Evolutionary conservation across 2,797 vertebrate genomes (phyloP), one percentile per base, ranked within the genome.

Genomic region (Buceros bicornis): DNA sequence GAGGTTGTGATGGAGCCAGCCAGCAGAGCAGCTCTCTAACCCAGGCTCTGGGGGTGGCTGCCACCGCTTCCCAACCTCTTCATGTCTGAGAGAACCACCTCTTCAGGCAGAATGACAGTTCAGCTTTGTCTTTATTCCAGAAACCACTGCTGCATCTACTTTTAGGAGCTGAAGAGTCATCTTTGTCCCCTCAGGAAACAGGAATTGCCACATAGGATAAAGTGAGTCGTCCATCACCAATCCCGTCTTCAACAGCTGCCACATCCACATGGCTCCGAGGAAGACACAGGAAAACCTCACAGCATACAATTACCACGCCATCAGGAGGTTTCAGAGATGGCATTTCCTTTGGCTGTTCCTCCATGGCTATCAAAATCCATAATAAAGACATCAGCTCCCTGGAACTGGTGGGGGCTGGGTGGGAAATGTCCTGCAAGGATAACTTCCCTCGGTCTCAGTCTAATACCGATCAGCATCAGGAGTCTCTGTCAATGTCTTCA

Each of bases 71-170:
- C 73, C 76, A 60, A 37, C 4, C 2, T 33, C 92, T 42, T 58
- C 29, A 5, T 2, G 3, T 8, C 50, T 40, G 61, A 73, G 53
- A 74, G 60, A 83, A 57, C 65, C 79, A 53, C 54, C 73, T 87
- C 64, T 8, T 70, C 65, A 90, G 48, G 80, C 62, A 73, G 66
- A 88, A 19, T 56, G 77, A 95, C 90, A 84, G 73, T 6, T 77
- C 71, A 67, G 87, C 70, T 86, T 94, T 96, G 90, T 90, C 94
- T 86, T 76, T 54, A 74, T 76, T 91, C 91, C 83, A 95, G 87
- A 93, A 94, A 84, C 77, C 85, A 93, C 91, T 40, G 42, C 40
- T 51, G 73, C 66, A 90, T 87, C 96, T 94, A 90, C 94, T 96
- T 95, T 82, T 54, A 93, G 50, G 86, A 94, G 85, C 0, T 76